phyloP scores from a whole-genome alignment of 2,113 vertebrate genomes.

The Marmota flaviventris region DNA sequence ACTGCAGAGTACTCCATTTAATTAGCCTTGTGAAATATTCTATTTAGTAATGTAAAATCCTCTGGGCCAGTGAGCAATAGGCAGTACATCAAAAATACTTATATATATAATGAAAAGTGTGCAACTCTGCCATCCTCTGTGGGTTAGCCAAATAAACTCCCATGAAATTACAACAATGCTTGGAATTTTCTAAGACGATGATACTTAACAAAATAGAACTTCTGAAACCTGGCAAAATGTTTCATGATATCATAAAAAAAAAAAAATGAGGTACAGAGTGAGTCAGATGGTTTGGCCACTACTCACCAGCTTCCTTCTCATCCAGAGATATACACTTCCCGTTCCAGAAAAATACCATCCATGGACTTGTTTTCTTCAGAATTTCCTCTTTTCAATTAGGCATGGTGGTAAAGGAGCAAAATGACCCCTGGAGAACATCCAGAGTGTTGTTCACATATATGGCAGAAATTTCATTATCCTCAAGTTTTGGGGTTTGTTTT shows the following conservation, averaged over 20 bases:
- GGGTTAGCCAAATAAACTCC: not conserved
- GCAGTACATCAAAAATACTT: not conserved
- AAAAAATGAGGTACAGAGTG: constrained; percentile 43
- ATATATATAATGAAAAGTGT: not conserved
- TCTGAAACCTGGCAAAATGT: constrained; percentile 31
- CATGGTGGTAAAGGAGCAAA: not conserved
- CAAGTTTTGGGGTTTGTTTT: not conserved
- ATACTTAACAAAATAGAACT: not conserved
- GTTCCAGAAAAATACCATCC: not conserved
- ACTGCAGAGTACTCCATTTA: not conserved
- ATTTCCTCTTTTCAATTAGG: not conserved
- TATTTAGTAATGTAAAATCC: constrained; percentile 16
- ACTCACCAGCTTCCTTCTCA: not conserved
- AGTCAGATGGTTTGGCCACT: not conserved
- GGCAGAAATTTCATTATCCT: constrained; percentile 29
- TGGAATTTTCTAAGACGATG: not conserved
- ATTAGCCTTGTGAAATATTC: not conserved
- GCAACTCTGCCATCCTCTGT: not conserved
- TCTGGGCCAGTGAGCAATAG: not conserved
- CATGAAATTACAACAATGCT: not conserved
- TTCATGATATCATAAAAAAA: constrained; percentile 32
- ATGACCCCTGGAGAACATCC: not conserved
- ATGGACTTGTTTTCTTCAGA: not conserved
- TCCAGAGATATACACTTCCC: not conserved
- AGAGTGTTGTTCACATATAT: not conserved